Evolutionary conservation across 2,888 invertebrate genomes (phyloP).

Genomic region (Hydrotaea cyrtoneurina): DNA sequence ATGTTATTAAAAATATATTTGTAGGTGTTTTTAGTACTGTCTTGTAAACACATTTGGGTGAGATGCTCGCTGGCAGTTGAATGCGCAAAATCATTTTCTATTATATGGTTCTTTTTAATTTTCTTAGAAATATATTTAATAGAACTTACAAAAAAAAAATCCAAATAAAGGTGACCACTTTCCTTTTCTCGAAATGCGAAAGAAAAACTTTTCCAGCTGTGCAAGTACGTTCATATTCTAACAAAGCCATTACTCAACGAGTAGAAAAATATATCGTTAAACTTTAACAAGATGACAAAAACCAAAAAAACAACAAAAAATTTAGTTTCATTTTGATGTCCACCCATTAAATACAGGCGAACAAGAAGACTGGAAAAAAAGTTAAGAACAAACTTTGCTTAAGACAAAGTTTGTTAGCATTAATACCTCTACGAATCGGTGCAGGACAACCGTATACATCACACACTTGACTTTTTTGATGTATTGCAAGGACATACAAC

Average conservation of each 20-base stretch:
- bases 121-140: too few species aligned
- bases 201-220: not conserved
- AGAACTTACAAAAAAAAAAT: not conserved
- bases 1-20: too few species aligned
- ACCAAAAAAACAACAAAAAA: not conserved
- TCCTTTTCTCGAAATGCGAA: not conserved
- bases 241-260: constrained; percentile 12
- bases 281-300: constrained; percentile 23
- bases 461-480: constrained; percentile 19
- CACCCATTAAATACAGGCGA: constrained; percentile 6
- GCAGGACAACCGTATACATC: not conserved
- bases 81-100: too few species aligned
- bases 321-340: constrained; percentile 4
- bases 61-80: too few species aligned
- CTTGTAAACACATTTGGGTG: too few species aligned
- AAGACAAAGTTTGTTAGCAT: constrained; percentile 17
- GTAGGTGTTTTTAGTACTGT: too few species aligned
- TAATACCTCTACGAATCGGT: constrained; percentile 9
- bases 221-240: constrained; percentile 6
- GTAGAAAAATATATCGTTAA: not conserved
- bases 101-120: too few species aligned
- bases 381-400: constrained; percentile 2
- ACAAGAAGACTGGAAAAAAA: not conserved
- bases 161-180: constrained; percentile 19
- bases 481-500: constrained; percentile 9